Base-by-base conservation (phyloP, 2,113 vertebrate species). In the Pachypanchax playfairii region DNA sequence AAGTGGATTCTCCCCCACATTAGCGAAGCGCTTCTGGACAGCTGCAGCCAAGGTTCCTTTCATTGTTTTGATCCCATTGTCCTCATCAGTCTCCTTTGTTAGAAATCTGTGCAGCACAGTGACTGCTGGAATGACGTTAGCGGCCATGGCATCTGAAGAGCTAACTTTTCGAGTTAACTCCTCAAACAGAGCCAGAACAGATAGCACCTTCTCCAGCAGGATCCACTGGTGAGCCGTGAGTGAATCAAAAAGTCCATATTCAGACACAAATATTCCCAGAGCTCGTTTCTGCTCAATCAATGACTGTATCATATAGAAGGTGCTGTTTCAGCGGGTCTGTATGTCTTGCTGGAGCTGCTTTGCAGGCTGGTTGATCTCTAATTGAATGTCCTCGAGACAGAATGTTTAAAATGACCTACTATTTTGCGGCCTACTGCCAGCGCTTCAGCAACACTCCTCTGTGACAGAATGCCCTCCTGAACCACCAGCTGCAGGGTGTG, bases 51-150 rank as follows among this genome's bases (percentile, higher is more conserved):
- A 62, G 2, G 64, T 47, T 41, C 25, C 55, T 28, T 62, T 75
- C 71, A 68, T 72, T 20, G 57, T 64, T 64, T 76, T 73, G 48
- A 76, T 65, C 39, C 64, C 43, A 14, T 68, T 26, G 36, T 70
- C 65, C 20, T 64, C 28, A 9, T 77, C 57, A 22, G 43, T 63
- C 35, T 63, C 28, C 36, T n/a, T n/a, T n/a, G n/a, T n/a, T n/a
- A n/a, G n/a, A n/a, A n/a, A n/a, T n/a, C n/a, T n/a, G n/a, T n/a
- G n/a, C n/a, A n/a, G n/a, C n/a, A n/a, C 35, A 8, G 54, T 64
- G 17, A 73, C 49, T 21, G 54, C 74, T 57, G 67, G 68, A 56
- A 70, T 75, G 8, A 56, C 47, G 24, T 72, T 64, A 28, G 50
- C 38, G 55, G 65, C 68, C 7, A 56, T 5, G 31, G 28, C 1